Conservation (phyloP, 2,797 vertebrate genomes). For the Pteronotus mesoamericanus region DNA sequence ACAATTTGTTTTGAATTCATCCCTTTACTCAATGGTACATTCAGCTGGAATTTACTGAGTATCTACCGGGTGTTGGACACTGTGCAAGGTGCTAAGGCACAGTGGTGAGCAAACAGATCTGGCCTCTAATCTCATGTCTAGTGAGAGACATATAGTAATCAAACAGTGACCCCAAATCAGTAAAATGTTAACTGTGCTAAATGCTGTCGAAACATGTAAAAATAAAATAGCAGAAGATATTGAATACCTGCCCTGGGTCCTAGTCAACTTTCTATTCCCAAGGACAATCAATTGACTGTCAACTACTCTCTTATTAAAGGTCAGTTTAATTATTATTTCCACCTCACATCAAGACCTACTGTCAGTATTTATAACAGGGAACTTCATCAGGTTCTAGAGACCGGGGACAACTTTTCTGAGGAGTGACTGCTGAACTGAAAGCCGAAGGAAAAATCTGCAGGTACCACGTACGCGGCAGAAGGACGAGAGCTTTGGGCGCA, state of each 20-base stretch:
- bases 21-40: neutral
- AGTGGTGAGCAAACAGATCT: neutral
- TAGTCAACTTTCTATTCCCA: neutral
- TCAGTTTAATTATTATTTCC: neutral
- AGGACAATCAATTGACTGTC: neutral
- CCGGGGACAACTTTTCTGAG: neutral
- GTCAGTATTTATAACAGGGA: neutral
- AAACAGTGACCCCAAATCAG: neutral
- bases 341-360: neutral
- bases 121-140: neutral
- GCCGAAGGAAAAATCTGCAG: neutral
- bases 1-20: neutral
- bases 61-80: accelerated
- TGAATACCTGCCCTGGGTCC: neutral
- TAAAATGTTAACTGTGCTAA: neutral
- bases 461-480: neutral
- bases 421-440: neutral
- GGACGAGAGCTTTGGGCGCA: neutral
- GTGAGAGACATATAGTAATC: neutral
- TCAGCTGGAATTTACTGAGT: neutral
- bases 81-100: neutral
- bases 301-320: neutral
- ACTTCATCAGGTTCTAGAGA: neutral
- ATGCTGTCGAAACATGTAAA: neutral
- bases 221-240: neutral